Conservation (phyloP, 2,888 invertebrate genomes). For the Tortrix viridana region DNA sequence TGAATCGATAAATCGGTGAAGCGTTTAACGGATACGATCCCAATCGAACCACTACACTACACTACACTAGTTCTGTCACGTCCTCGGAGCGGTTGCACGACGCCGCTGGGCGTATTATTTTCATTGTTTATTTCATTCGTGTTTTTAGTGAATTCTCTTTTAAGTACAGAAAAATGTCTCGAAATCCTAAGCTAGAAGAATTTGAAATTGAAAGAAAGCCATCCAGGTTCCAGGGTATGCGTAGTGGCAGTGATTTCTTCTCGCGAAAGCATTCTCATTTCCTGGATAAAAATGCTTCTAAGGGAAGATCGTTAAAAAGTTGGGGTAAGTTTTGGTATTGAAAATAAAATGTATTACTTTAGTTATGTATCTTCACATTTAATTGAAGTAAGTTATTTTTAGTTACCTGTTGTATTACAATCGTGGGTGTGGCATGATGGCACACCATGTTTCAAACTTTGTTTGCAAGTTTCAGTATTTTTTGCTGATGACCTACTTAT, state of each 20-base stretch:
- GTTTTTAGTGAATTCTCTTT: constrained; percentile 7
- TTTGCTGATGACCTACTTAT: constrained; percentile 16
- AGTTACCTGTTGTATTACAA: background rate
- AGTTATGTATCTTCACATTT: background rate
- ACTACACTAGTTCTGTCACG: constrained; percentile 37
- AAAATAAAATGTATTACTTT: background rate
- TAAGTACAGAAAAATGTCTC: constrained; percentile 53
- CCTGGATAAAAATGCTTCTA: constrained; percentile 24
- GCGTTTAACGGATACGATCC: background rate
- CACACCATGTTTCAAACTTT: constrained; percentile 12
- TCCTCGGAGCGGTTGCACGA: constrained; percentile 32
- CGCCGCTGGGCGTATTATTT: constrained; percentile 27
- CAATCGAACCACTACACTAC: constrained; percentile 27
- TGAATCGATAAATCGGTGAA: constrained; percentile 21
- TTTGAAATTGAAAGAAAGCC: constrained; percentile 70
- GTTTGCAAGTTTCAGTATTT: constrained; percentile 20
- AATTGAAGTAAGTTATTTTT: background rate
- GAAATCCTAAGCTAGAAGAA: constrained; percentile 67
- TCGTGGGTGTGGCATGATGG: constrained; percentile 36
- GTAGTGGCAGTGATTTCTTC: constrained; percentile 57
- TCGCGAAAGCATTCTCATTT: constrained; percentile 44
- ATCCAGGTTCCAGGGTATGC: constrained; percentile 48
- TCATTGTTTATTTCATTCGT: constrained; percentile 30
- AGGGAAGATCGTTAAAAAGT: constrained; percentile 75
- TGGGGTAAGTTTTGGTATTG: constrained; percentile 75